These are phyloP conservation scores for Electrona antarctica DNA, from an alignment of 2,113 vertebrate genomes.

Conservation along the genomic window DNA sequence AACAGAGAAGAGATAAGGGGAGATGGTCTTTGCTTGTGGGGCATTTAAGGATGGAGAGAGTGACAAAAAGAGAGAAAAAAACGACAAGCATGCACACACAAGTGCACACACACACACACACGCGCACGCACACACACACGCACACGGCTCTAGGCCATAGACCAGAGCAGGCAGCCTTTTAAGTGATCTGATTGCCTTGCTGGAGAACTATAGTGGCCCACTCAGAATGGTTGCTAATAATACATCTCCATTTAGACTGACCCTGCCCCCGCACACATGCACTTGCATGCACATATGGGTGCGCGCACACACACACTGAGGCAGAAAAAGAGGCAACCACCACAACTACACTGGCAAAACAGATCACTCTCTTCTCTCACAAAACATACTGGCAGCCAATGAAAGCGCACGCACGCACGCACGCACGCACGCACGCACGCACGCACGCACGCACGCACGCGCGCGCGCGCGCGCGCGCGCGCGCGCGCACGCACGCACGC, in stretches of 20 bases:
- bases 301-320: conserved; percentile 9
- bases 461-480: conserved; percentile 20
- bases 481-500: conserved; percentile 22
- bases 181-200: conserved; percentile 78
- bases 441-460: conserved; percentile 18
- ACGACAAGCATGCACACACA: neutral
- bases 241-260: conserved; percentile 71
- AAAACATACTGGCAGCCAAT: conserved; percentile 13
- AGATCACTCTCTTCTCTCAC: conserved; percentile 34
- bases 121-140: conserved; percentile 3
- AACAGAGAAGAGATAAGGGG: conserved; percentile 64
- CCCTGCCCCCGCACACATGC: conserved; percentile 19
- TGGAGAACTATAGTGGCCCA: conserved; percentile 55
- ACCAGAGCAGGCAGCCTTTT: conserved; percentile 82
- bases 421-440: conserved; percentile 1
- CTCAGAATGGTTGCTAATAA: conserved; percentile 77
- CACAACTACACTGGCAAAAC: conserved; percentile 50
- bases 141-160: conserved; percentile 80
- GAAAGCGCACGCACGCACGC: conserved; percentile 23
- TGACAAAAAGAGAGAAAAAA: conserved; percentile 2
- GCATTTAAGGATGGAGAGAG: conserved; percentile 51
- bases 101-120: neutral
- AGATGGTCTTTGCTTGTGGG: conserved; percentile 62
- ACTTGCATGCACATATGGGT: conserved; percentile 1
- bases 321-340: conserved; percentile 31